phyloP scores from a whole-genome alignment of 2,797 vertebrate genomes.

The Menidia menidia region DNA sequence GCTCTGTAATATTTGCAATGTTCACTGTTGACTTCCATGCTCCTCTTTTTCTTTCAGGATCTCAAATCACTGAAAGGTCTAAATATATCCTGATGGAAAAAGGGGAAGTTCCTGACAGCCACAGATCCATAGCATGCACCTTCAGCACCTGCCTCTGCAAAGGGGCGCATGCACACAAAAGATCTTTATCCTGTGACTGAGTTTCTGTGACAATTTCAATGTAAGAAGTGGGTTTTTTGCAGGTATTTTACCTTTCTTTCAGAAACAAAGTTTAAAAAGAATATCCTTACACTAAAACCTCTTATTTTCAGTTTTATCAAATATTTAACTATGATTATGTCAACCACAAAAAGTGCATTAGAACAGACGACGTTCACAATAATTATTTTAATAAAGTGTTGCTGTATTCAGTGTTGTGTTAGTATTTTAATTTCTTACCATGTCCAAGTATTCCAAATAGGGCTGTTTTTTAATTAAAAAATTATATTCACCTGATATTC shows the following conservation, averaged over 20 bases:
- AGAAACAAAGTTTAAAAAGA: conserved; percentile 59
- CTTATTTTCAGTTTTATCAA: conserved; percentile 16
- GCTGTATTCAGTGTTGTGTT: background rate
- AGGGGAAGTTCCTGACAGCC: conserved; percentile 25
- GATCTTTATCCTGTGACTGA: background rate
- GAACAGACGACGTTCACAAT: background rate
- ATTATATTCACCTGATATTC: too few species aligned
- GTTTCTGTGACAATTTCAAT: conserved; percentile 5
- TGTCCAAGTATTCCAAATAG: background rate
- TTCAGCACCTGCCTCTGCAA: background rate
- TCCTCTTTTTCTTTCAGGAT: conserved; percentile 25
- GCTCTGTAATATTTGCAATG: conserved; percentile 10
- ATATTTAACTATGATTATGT: conserved; percentile 13
- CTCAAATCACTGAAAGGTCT: conserved; percentile 48
- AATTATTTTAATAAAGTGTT: background rate
- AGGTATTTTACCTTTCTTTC: conserved; percentile 29
- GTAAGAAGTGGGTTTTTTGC: background rate
- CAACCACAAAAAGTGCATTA: background rate
- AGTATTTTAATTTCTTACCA: background rate
- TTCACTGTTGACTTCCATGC: conserved; percentile 1
- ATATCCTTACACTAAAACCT: conserved; percentile 20
- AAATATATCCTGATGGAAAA: conserved; percentile 34
- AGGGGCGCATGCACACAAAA: conserved; percentile 1
- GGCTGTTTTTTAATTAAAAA: too few species aligned
- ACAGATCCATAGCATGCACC: conserved; percentile 3